phyloP scores from a whole-genome alignment of 2,797 vertebrate species.

The Picus viridis region DNA sequence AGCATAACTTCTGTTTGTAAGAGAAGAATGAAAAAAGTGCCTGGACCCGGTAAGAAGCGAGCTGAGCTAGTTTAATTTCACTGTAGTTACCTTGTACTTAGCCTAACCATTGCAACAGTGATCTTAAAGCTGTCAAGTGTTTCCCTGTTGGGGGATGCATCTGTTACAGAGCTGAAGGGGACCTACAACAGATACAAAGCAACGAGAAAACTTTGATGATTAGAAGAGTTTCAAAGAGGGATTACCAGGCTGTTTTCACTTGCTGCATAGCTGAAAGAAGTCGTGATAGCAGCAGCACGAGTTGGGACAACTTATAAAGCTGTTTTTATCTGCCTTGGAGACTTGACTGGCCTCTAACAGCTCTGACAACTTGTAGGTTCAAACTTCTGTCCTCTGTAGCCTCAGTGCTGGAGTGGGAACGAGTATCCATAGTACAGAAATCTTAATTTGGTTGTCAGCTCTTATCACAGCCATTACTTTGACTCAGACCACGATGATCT shows the following conservation, averaged over 20 bases:
- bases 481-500: not conserved
- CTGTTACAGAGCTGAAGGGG: not conserved
- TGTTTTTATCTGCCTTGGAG: conserved; percentile 6
- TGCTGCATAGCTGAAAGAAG: not conserved
- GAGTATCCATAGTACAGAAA: not conserved
- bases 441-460: conserved; percentile 34
- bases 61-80: not conserved
- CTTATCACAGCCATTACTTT: conserved; percentile 30
- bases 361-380: not conserved
- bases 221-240: not conserved
- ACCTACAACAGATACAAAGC: not conserved
- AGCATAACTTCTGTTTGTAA: not conserved
- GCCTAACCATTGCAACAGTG: not conserved
- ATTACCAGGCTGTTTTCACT: not conserved
- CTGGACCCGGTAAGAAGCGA: not conserved
- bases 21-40: not conserved
- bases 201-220: not conserved
- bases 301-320: not conserved
- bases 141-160: not conserved
- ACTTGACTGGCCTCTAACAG: not conserved
- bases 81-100: not conserved
- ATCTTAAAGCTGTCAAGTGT: not conserved
- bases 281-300: not conserved
- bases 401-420: not conserved
- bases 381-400: not conserved